Conservation (phyloP, 2,113 vertebrate species). For the Pangasianodon hypophthalmus region DNA sequence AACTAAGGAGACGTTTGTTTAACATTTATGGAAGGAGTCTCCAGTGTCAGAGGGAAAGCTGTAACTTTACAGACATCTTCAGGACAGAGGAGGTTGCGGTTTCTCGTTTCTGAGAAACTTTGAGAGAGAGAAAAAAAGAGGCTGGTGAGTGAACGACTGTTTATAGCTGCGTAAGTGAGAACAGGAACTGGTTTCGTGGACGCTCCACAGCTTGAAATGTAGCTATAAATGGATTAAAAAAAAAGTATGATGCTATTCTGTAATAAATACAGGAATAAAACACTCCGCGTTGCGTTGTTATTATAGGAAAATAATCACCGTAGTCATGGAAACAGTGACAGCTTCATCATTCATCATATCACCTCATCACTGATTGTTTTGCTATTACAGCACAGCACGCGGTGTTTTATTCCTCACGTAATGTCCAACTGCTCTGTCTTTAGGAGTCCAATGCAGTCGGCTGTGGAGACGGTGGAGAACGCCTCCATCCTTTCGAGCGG, state of each 20-base stretch:
- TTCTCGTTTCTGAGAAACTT: no score
- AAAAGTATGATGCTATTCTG: background rate
- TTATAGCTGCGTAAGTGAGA: no score
- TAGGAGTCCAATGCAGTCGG: conserved; percentile 81
- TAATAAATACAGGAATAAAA: background rate
- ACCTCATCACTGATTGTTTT: background rate
- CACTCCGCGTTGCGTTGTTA: background rate
- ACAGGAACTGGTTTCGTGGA: background rate
- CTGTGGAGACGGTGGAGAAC: conserved; percentile 87
- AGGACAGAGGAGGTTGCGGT: no score
- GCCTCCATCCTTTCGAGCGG: conserved; percentile 93
- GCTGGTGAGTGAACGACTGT: no score
- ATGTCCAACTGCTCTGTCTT: background rate
- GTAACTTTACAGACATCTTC: background rate
- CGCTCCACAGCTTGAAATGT: background rate
- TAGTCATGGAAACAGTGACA: background rate
- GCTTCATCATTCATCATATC: background rate
- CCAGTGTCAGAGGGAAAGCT: background rate
- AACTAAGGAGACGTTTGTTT: background rate
- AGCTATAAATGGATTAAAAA: background rate
- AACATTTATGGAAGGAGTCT: background rate
- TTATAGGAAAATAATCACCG: background rate
- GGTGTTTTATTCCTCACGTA: background rate
- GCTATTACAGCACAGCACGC: no score
- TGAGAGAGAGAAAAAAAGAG: no score